These are phyloP conservation scores for Diplogasteroides magnus DNA, from an alignment of 1,140 invertebrate species.

Conservation along the genomic window DNA sequence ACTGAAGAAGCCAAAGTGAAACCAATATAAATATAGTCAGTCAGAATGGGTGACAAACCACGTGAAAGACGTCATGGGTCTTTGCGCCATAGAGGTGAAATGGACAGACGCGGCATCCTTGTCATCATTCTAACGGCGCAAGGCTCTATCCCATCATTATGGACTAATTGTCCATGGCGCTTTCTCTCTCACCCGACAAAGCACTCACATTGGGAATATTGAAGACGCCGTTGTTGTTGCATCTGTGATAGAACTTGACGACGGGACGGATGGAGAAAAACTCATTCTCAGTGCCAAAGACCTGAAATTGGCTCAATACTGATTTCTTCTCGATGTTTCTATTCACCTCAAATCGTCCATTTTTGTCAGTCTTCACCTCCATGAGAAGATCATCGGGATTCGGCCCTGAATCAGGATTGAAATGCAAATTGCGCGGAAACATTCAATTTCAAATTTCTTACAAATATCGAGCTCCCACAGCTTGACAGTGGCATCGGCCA, in stretches of 20 bases:
- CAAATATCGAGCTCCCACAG: background rate
- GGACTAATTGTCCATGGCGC: too few species aligned
- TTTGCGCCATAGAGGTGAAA: too few species aligned
- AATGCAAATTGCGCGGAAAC: too few species aligned
- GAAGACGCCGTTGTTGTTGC: background rate
- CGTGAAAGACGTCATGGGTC: too few species aligned
- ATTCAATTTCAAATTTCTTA: background rate
- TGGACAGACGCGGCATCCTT: too few species aligned
- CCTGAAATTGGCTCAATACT: too few species aligned
- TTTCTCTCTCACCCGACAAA: too few species aligned
- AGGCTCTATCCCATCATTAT: too few species aligned
- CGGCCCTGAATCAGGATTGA: background rate
- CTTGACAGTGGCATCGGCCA: background rate
- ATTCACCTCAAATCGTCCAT: background rate
- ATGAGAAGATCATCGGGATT: background rate
- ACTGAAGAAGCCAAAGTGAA: too few species aligned
- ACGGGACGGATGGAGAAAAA: background rate
- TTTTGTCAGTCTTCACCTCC: background rate
- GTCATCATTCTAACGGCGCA: too few species aligned
- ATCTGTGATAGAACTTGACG: background rate
- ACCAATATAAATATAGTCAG: too few species aligned
- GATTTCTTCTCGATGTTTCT: background rate
- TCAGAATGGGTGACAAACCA: too few species aligned
- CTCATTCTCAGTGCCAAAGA: background rate
- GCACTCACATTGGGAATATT: background rate